A percentile compares a stretch with the other conserved stretches of the same genome.
Conservation (phyloP, 2,113 vertebrate genomes). For the Lepus americanus region DNA sequence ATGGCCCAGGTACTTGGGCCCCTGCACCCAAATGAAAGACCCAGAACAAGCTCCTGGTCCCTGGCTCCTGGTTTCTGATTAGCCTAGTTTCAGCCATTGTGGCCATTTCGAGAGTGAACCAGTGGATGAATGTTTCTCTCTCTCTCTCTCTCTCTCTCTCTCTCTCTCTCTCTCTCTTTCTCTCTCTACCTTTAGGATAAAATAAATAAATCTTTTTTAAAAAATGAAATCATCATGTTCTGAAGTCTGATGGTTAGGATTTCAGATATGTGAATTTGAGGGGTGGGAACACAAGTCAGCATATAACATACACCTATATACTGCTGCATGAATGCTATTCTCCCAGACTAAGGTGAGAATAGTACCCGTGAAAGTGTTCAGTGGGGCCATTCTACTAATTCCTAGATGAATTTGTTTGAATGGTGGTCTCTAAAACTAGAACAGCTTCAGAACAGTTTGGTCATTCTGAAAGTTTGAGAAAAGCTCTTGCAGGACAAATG, state of each 20-base stretch:
- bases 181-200: too few species aligned
- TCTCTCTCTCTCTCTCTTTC: too few species aligned
- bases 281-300: rapidly evolving
- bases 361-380: background rate
- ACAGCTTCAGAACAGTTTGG: background rate
- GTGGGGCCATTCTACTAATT: background rate
- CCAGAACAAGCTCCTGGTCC: too few species aligned
- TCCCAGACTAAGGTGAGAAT: background rate
- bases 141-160: too few species aligned
- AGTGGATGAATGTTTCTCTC: too few species aligned
- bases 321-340: background rate
- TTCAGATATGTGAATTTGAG: background rate
- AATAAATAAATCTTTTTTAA: too few species aligned
- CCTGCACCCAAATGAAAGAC: too few species aligned
- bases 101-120: too few species aligned
- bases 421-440: background rate
- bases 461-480: background rate
- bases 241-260: background rate
- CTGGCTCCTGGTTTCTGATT: too few species aligned
- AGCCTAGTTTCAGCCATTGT: too few species aligned
- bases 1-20: too few species aligned
- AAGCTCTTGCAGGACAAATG: background rate
- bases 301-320: background rate
- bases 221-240: background rate
- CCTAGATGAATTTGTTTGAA: background rate